Percentiles rank a stretch among this genome's conserved stretches.
These are phyloP conservation scores for Bufotes viridis DNA, from an alignment of 2,797 vertebrate genomes.

Conservation along the genomic window DNA sequence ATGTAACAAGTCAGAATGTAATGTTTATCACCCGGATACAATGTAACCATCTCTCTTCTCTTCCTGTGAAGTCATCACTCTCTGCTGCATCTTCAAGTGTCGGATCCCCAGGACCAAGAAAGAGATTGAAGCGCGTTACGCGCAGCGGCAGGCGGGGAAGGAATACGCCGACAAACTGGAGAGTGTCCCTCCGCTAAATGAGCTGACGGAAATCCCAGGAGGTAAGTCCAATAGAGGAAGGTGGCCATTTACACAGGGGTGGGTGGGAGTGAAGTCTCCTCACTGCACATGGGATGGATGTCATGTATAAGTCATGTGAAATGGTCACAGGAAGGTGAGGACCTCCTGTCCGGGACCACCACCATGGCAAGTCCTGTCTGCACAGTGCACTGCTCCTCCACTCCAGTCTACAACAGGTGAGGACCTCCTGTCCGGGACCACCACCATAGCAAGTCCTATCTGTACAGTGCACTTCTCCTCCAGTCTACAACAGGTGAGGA, in stretches of 20 bases:
- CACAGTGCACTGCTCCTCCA: too few relatives aligned
- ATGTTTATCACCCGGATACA: background rate
- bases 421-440: too few relatives aligned
- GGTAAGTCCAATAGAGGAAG: slow-evolving; percentile 70
- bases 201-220: slow-evolving; percentile 90
- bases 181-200: slow-evolving; percentile 87
- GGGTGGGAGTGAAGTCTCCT: background rate
- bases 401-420: too few relatives aligned
- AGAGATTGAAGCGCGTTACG: slow-evolving; percentile 92
- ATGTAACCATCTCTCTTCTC: background rate
- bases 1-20: background rate
- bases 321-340: too few relatives aligned
- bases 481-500: too few relatives aligned
- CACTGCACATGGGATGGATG: too few relatives aligned
- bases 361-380: too few relatives aligned
- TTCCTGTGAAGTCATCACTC: slow-evolving; percentile 83
- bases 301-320: too few relatives aligned
- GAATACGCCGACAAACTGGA: slow-evolving; percentile 94
- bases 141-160: slow-evolving; percentile 90
- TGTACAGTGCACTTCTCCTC: too few relatives aligned
- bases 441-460: background rate
- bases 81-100: slow-evolving; percentile 98
- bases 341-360: too few relatives aligned
- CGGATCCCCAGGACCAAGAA: slow-evolving; percentile 94
- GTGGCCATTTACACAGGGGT: background rate